A percentile compares a stretch with the other conserved stretches of the same genome.
Evolutionary conservation across 2,888 invertebrate species (phyloP).

Genomic region (Sthenelais limicola): DNA sequence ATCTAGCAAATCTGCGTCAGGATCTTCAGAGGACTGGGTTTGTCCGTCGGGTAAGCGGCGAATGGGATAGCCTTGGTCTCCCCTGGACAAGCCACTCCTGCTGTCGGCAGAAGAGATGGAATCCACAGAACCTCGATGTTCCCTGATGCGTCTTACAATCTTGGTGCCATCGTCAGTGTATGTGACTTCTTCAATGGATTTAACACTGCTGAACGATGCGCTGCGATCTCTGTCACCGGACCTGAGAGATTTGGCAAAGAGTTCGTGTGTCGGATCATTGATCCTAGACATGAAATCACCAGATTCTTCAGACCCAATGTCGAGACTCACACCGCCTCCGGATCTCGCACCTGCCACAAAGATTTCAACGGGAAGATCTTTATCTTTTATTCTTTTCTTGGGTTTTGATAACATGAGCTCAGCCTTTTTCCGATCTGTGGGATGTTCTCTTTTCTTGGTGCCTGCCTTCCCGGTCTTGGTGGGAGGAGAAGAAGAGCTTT

Average conservation of each 20-base stretch:
- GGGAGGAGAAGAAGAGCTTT: too few species aligned
- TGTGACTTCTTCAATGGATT: slow-evolving; percentile 1
- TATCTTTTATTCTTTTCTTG: slow-evolving; percentile 26
- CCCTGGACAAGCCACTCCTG: not conserved
- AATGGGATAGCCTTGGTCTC: not conserved
- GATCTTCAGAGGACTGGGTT: not conserved
- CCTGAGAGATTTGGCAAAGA: slow-evolving; percentile 31
- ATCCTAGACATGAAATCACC: not conserved
- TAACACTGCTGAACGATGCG: too few species aligned
- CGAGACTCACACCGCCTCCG: slow-evolving; percentile 29
- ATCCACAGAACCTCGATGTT: not conserved
- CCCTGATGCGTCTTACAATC: not conserved
- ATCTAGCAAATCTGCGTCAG: slow-evolving; percentile 3
- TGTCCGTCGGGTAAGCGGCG: slow-evolving; percentile 21
- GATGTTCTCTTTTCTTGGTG: slow-evolving; percentile 18
- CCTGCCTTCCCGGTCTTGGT: not conserved
- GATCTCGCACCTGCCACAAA: slow-evolving; percentile 1
- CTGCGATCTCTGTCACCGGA: slow-evolving; percentile 2
- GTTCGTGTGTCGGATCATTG: slow-evolving; percentile 32
- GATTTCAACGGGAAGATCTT: slow-evolving; percentile 34
- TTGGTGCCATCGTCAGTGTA: slow-evolving; percentile 24
- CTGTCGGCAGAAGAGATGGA: slow-evolving; percentile 2
- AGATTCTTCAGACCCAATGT: slow-evolving; percentile 8
- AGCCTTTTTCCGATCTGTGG: slow-evolving; percentile 4
- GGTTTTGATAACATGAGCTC: slow-evolving; percentile 34